Conservation (phyloP, 2,888 invertebrate genomes). For the Lypha dubia region DNA sequence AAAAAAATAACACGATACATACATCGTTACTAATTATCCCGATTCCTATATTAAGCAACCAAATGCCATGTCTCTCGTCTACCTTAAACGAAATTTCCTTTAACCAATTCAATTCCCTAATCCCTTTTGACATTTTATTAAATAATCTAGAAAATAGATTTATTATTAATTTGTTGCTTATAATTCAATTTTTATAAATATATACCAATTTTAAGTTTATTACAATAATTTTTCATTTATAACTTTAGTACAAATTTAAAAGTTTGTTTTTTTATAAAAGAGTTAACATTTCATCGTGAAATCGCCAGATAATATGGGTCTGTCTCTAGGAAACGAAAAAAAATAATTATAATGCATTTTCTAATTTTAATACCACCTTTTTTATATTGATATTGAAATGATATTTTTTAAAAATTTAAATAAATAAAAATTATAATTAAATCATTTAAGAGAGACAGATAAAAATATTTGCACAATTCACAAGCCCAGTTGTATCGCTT, state of each 20-base stretch:
- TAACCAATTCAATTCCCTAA: not conserved
- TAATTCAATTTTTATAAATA: conserved; percentile 25
- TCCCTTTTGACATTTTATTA: not conserved
- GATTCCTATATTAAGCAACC: conserved; percentile 57
- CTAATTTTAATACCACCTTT: too few relatives aligned
- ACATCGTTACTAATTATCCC: conserved; percentile 7
- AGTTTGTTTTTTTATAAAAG: not conserved
- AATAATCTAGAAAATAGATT: conserved; percentile 16
- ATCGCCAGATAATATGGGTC: too few relatives aligned
- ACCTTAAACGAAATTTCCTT: conserved; percentile 30
- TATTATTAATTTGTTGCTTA: conserved; percentile 33
- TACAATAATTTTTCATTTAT: not conserved
- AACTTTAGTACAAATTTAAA: not conserved
- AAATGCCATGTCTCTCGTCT: conserved; percentile 50
- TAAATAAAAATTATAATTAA: too few relatives aligned
- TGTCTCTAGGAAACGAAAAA: too few relatives aligned
- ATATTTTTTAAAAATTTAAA: too few relatives aligned
- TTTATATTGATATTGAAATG: too few relatives aligned
- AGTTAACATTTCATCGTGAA: too few relatives aligned
- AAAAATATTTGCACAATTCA: too few relatives aligned
- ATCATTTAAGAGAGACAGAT: too few relatives aligned
- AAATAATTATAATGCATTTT: too few relatives aligned
- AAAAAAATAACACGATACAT: not conserved
- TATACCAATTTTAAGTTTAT: not conserved
- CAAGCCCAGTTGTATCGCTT: too few relatives aligned